Evolutionary conservation across 2,113 vertebrate genomes (phyloP).

Genomic region (Gavia stellata): DNA sequence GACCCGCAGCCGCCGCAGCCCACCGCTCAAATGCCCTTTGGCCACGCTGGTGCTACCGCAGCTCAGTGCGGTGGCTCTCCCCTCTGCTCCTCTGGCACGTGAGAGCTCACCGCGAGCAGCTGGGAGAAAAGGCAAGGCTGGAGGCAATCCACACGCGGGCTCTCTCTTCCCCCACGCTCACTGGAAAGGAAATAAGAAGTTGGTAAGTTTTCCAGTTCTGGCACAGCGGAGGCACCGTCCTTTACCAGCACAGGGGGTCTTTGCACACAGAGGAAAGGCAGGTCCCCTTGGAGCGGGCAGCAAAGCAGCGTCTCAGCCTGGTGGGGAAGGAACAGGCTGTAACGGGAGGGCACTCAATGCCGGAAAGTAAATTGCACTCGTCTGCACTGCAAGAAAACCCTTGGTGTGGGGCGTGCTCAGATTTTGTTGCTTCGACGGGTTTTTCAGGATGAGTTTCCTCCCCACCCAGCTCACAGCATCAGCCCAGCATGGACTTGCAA

Average conservation of each 20-base stretch:
- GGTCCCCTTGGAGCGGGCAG: not conserved
- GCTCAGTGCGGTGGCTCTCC: not conserved
- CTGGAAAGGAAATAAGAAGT: constrained; percentile 2
- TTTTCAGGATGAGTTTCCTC: not conserved
- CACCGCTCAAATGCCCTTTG: rapidly evolving
- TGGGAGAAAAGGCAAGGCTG: not conserved
- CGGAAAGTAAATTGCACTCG: rapidly evolving
- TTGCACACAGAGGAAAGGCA: not conserved
- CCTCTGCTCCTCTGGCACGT: not conserved
- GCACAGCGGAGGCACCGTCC: rapidly evolving
- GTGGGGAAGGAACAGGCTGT: not conserved
- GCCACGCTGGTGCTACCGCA: not conserved
- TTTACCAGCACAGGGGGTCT: not conserved
- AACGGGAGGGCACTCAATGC: not conserved
- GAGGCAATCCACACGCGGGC: rapidly evolving
- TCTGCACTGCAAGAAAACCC: rapidly evolving
- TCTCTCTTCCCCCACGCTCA: not conserved
- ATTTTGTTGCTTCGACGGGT: not conserved
- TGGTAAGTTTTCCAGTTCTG: not conserved
- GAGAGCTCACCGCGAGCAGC: rapidly evolving
- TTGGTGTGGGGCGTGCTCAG: not conserved
- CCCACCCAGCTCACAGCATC: not conserved
- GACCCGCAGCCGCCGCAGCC: not conserved
- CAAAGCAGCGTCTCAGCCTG: not conserved
- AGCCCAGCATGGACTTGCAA: not conserved